Evolutionary conservation across 1,140 invertebrate species (phyloP), one percentile per base, ranked within the genome.

Genomic region (Leptinotarsa texana): DNA sequence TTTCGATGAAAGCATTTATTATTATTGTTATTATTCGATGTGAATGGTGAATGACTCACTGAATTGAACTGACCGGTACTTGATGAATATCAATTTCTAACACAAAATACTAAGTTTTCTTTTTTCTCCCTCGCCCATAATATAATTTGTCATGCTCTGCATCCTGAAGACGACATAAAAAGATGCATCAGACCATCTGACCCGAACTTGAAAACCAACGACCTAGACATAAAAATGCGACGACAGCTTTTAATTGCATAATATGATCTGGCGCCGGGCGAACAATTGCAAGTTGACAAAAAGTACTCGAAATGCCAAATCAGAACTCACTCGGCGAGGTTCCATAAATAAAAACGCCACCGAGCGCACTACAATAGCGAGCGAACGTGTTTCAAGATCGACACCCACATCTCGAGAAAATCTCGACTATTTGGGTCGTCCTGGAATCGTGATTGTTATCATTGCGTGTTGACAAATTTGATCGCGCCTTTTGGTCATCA

Each of bases 291-390:
- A 57, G 51, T 57, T 57, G n/a, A 57, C 51, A 33, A 57, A 57
- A 57, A 57, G 51, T n/a, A 57, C 15, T 57, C 51, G 11, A 15
- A n/a, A 57, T n/a, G n/a, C 3, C 51, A 57, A n/a, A 57, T 57
- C 51, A 57, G 51, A 57, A 57, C 51, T n/a, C 51, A 57, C 51
- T 5, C 51, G 15, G 51, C 51, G 51, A 57, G 15, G 51, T 57
- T 17, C 51, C n/a, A 57, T 57, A 57, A 57, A 57, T 57, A 57
- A 57, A 57, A 57, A 57, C 51, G 51, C 51, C 51, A n/a, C 51
- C 51, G 51, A 3, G n/a, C 51, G 51, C 13, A 57, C 5, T 17
- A 57, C 51, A 57, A 57, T 57, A 57, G 15, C 15, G 15, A n/a
- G 11, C 13, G 1, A 57, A n/a, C 13, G 51, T n/a, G 6, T 57